Base-by-base conservation (phyloP, 2,113 vertebrate species). In the Xenopus borealis region DNA sequence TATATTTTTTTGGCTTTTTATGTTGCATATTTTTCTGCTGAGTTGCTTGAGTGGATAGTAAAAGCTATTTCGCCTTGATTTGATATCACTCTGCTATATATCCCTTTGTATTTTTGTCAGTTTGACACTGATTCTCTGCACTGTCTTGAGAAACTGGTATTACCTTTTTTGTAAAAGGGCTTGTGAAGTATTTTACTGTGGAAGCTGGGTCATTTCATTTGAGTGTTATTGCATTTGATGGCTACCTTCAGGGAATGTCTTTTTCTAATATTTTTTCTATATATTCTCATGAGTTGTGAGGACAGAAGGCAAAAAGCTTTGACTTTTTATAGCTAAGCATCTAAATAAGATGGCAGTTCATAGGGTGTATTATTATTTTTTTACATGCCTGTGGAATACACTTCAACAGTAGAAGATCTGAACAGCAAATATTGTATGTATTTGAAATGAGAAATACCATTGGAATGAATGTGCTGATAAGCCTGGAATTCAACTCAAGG, bases 91-190 rank as follows among this genome's bases (percentile, higher is more conserved):
- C 72, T 78, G 65, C 58, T 71, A 61, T 78, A 58, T 27, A 79
- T 80, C 72, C 72, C 78, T 85, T 86, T 85, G 88, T 86, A 79
- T 78, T 75, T 81, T 82, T 88, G 83, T 81, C 81, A 85, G 66
- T 78, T 73, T 83, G 69, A 85, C 80, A 80, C 78, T 91, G 82
- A 85, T 80, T 89, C 84, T 83, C 81, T 81, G 72, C 66, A 83
- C 82, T 83, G 66, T 85, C 82, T 89, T 69, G 75, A 83, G 70
- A 83, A 91, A 88, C 84, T 85, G 82, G 88, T 79, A 79, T 81
- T 81, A 81, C 79, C 86, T 91, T 80, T 87, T 86, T 80, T 75
- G 73, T 75, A 66, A 75, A 67, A 77, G 67, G 70, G 74, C 59
- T 68, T 77, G 74, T 70, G 66, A 59, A 58, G 74, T 77, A 70